Conservation (phyloP, 2,113 vertebrate species). For the Periophthalmus modestus region DNA sequence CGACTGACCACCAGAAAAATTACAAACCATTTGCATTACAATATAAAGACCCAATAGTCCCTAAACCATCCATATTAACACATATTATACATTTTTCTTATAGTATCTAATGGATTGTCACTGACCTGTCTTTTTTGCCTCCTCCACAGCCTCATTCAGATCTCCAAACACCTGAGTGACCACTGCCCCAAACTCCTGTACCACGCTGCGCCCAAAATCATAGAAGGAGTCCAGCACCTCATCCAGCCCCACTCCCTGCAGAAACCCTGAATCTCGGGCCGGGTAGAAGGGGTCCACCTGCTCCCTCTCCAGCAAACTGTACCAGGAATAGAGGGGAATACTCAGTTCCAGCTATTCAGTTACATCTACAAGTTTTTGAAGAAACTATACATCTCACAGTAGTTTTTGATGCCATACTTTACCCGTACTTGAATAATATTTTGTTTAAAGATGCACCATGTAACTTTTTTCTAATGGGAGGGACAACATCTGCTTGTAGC, state of each 20-base stretch:
- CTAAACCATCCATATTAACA: no score
- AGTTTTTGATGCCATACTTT: neutral
- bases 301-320: constrained; percentile 16
- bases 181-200: constrained; percentile 81
- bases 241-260: constrained; percentile 78
- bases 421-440: neutral
- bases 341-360: neutral
- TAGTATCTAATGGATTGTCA: neutral
- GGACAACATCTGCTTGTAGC: no score
- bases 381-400: neutral
- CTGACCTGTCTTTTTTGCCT: constrained; percentile 74
- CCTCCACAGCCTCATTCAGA: constrained; percentile 54
- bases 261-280: constrained; percentile 48
- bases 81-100: no score
- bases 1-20: no score
- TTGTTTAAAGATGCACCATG: no score
- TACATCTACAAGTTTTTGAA: neutral
- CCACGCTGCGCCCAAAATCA: constrained; percentile 83
- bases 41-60: no score
- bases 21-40: no score
- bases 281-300: constrained; percentile 57
- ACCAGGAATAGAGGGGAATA: neutral
- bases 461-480: no score
- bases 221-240: constrained; percentile 82
- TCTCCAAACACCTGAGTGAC: constrained; percentile 77